phyloP scores from a whole-genome alignment of 2,113 vertebrate species.

The Chrysemys picta region DNA sequence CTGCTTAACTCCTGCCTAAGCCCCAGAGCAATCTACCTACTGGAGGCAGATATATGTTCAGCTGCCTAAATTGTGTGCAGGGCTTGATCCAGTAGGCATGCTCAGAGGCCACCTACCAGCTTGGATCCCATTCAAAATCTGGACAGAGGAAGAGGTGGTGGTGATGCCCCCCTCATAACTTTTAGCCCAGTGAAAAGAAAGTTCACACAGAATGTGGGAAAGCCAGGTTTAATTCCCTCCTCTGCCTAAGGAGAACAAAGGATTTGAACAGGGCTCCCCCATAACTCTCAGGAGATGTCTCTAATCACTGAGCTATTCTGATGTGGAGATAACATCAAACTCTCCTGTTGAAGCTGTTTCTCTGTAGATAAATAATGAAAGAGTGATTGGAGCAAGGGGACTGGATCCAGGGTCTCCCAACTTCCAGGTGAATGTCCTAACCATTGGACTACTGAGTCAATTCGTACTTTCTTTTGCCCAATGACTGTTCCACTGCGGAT shows the following conservation, averaged over 20 bases:
- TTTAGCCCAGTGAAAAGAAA: neutral
- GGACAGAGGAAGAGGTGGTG: neutral
- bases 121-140: neutral
- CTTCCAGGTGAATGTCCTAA: constrained; percentile 17
- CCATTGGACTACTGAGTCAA: neutral
- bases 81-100: too few relatives aligned
- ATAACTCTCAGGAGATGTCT: neutral
- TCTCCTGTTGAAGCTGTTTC: neutral
- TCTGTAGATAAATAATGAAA: neutral
- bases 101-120: neutral
- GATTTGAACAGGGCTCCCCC: neutral
- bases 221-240: neutral
- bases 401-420: neutral
- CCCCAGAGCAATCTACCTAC: neutral
- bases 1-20: neutral
- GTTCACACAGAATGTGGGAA: neutral
- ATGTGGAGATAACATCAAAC: neutral
- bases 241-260: neutral
- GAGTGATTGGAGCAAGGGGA: neutral
- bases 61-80: neutral
- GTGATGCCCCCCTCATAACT: neutral
- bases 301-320: neutral
- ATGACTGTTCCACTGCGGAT: neutral
- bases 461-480: neutral
- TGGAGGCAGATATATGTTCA: neutral